phyloP scores from a whole-genome alignment of 2,888 invertebrate species.

The Metellina segmentata region DNA sequence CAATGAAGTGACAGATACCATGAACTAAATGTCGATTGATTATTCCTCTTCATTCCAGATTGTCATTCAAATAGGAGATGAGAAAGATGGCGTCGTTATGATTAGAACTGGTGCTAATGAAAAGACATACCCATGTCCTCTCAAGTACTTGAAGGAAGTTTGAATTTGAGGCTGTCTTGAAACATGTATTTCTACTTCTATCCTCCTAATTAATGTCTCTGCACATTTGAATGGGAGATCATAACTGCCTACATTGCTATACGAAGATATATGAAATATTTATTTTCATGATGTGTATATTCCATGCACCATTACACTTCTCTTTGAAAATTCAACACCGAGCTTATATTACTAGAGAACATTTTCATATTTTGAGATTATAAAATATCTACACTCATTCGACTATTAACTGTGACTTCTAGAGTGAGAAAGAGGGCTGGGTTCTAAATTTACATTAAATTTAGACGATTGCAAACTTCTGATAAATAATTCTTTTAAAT shows the following conservation, averaged over 20 bases:
- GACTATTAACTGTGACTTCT: too few relatives aligned
- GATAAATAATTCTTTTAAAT: too few relatives aligned
- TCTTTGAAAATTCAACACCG: neutral
- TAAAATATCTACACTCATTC: neutral
- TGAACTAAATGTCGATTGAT: too few relatives aligned
- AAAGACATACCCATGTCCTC: slow-evolving; percentile 92
- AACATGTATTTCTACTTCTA: slow-evolving; percentile 39
- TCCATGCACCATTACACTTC: slow-evolving; percentile 39
- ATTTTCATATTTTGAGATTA: neutral
- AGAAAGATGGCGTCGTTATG: slow-evolving; percentile 95
- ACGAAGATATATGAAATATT: slow-evolving; percentile 56
- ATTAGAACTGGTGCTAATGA: slow-evolving; percentile 95
- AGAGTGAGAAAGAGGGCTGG: too few relatives aligned
- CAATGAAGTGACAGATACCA: too few relatives aligned
- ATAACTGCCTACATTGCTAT: slow-evolving; percentile 52
- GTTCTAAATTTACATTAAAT: too few relatives aligned
- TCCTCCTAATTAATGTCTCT: slow-evolving; percentile 37
- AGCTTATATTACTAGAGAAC: slow-evolving; percentile 73
- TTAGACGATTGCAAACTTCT: too few relatives aligned
- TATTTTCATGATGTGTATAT: slow-evolving; percentile 65
- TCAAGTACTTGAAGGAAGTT: slow-evolving; percentile 96
- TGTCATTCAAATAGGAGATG: slow-evolving; percentile 94
- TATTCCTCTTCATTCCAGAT: slow-evolving; percentile 83
- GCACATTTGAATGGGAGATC: slow-evolving; percentile 11
- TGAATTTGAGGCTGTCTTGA: slow-evolving; percentile 35